Conservation (phyloP, 2,797 vertebrate genomes). For the Cyclopterus lumpus region DNA sequence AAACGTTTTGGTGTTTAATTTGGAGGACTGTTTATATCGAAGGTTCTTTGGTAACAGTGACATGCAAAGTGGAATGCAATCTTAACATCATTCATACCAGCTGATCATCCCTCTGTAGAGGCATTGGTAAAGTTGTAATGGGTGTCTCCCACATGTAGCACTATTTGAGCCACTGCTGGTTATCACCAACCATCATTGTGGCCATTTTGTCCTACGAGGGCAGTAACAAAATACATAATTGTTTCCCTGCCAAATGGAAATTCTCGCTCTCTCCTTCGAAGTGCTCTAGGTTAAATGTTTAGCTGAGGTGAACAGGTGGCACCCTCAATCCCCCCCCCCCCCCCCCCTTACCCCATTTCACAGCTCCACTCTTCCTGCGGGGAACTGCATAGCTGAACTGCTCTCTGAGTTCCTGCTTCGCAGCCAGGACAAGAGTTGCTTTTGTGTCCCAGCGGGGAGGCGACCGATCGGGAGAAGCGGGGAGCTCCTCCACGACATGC, state of each 20-base stretch:
- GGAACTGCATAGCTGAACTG: slow-evolving; percentile 60
- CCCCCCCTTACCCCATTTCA: slow-evolving; percentile 19
- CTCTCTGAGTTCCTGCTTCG: slow-evolving; percentile 59
- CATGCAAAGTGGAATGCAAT: not conserved
- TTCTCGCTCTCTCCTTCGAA: slow-evolving; percentile 30
- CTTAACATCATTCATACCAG: not conserved
- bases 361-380: slow-evolving; percentile 52
- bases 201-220: slow-evolving; percentile 7
- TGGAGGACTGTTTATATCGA: not conserved
- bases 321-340: slow-evolving; percentile 25
- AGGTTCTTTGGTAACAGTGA: not conserved
- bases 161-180: slow-evolving; percentile 21
- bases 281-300: slow-evolving; percentile 36
- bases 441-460: slow-evolving; percentile 60
- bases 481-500: slow-evolving; percentile 49
- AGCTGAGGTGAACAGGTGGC: slow-evolving; percentile 78
- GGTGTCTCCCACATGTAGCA: not conserved
- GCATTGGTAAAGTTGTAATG: not conserved
- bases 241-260: slow-evolving; percentile 42
- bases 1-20: too few species aligned
- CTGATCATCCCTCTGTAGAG: not conserved
- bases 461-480: slow-evolving; percentile 38
- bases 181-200: slow-evolving; percentile 25
- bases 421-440: slow-evolving; percentile 59
- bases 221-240: slow-evolving; percentile 16